Evolutionary conservation across 1,140 invertebrate species (phyloP), one percentile per base, ranked within the genome.

Genomic region (Magallana ariakensis): DNA sequence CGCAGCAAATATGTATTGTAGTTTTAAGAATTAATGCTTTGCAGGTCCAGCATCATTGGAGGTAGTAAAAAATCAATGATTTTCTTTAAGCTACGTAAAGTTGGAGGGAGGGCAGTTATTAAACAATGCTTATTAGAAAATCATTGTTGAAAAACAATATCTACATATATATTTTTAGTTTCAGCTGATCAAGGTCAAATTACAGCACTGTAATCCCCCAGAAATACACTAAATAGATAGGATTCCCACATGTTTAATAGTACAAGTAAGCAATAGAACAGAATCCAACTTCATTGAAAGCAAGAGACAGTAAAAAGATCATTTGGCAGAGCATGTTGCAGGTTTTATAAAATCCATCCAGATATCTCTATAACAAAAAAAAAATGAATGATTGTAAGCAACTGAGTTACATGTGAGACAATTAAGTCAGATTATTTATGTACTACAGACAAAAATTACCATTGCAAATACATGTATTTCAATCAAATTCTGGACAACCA

Each of bases 101-200:
- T 13, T 13, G 22, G 22, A 33, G 66, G 22, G 22, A 33, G 66
- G 13, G 15, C 15, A 46, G 5, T 46, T 13, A 26, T 75, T 11
- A 13, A 75, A 75, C 22, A 33, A 11, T 13, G 26, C 26, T 75
- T 19, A 26, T 26, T 13, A 75, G 66, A 75, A 75, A 75, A 33
- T 75, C 66, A 75, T 22, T 75, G 66, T 75, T 75, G 6, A 33
- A 13, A 19, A 75, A 26, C 33, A 26, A 13, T 46, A 26, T 26
- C 26, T 26, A 4, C 10, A 26, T 26, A 9, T 75, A 11, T 10
- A 26, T 33, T 75, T 75, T 26, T 9, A 75, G 66, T 26, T 75
- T 75, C 66, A 75, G 66, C 66, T 75, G 66, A 13, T 75, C 13
- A 26, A 75, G 22, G 66, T 75, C 66, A 75, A 10, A 75, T 75